Evolutionary conservation across 2,113 vertebrate genomes (phyloP).

Genomic region (Anguilla rostrata): DNA sequence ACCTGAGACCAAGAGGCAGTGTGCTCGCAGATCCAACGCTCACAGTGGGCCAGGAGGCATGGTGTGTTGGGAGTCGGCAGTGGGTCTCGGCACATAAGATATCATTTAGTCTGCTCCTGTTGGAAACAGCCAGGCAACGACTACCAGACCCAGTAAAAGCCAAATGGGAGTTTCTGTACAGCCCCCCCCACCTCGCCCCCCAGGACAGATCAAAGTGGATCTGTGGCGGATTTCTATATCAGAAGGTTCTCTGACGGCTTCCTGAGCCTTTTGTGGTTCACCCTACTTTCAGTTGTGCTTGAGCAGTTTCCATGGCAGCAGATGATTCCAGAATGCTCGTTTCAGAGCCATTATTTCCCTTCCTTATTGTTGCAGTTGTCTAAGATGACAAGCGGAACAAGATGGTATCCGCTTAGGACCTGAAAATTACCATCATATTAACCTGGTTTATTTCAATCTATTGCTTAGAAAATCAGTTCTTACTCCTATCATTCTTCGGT

Average conservation of each 20-base stretch:
- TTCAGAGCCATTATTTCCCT: constrained; percentile 1
- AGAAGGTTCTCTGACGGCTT: constrained; percentile 4
- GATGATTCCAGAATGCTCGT: constrained; percentile 34
- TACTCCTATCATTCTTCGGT: background rate
- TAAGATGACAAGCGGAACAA: background rate
- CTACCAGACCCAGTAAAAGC: background rate
- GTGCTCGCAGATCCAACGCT: background rate
- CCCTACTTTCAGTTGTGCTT: constrained; percentile 18
- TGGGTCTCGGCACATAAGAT: background rate
- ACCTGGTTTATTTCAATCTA: background rate
- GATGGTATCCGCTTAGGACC: background rate
- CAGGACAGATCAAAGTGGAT: constrained; percentile 1
- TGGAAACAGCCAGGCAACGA: background rate
- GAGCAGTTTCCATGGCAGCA: constrained; percentile 46
- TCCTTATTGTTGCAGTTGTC: background rate
- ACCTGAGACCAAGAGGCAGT: background rate
- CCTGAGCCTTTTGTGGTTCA: constrained; percentile 21
- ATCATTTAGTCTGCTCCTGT: background rate
- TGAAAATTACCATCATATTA: background rate
- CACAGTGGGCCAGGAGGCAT: background rate
- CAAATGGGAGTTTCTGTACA: background rate
- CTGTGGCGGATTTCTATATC: constrained; percentile 8
- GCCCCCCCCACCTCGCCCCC: too few relatives aligned
- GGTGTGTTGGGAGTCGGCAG: background rate
- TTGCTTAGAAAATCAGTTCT: background rate